phyloP scores from a whole-genome alignment of 2,888 invertebrate genomes.

The Dusona sp. region DNA sequence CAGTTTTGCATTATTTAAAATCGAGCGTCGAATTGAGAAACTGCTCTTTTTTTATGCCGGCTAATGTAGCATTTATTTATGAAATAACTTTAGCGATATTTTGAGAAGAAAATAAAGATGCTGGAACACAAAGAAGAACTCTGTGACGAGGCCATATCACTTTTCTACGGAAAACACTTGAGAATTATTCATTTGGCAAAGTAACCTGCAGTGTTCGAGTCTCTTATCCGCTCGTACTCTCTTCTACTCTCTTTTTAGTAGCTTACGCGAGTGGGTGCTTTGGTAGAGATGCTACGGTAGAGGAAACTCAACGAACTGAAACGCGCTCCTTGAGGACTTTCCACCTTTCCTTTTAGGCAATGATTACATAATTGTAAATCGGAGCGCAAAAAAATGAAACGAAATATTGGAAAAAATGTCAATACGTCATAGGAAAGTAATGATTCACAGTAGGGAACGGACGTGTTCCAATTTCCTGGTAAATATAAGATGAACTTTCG shows the following conservation, averaged over 20 bases:
- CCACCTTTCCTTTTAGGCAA: neutral
- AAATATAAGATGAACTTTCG: neutral
- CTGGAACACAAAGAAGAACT: neutral
- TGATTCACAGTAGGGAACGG: neutral
- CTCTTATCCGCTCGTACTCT: neutral
- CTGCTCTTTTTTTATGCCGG: too few species aligned
- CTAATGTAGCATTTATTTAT: neutral
- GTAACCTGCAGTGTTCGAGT: neutral
- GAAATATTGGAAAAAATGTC: constrained; percentile 13
- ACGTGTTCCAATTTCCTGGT: constrained; percentile 10
- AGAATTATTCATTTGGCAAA: constrained; percentile 47
- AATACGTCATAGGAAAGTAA: constrained; percentile 10
- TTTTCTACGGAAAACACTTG: constrained; percentile 20
- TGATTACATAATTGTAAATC: constrained; percentile 5
- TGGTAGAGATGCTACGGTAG: neutral
- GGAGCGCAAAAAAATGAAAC: neutral
- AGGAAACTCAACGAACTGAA: neutral
- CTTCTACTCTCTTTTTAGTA: constrained; percentile 2
- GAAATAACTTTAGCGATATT: neutral
- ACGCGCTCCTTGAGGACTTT: neutral
- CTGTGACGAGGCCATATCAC: constrained; percentile 19
- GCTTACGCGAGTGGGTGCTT: constrained; percentile 9
- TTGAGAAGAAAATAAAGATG: neutral
- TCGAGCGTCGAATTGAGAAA: too few species aligned
- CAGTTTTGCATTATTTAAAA: too few species aligned